Percentiles rank a stretch among this genome's conserved stretches.
Evolutionary conservation across 2,113 vertebrate genomes (phyloP).

Genomic region (Lepisosteus oculatus): DNA sequence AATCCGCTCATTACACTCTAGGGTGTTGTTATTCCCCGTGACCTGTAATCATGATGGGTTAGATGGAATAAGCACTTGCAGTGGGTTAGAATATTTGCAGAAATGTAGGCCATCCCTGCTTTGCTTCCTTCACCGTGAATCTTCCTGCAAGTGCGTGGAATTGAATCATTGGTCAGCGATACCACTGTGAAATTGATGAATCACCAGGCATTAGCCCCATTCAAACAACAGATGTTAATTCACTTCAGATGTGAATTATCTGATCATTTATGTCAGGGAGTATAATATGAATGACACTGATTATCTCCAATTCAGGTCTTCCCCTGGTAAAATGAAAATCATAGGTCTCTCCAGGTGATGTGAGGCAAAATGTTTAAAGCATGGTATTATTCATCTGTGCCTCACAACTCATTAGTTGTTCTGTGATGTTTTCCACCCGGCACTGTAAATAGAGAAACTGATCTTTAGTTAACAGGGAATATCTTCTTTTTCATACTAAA

Average conservation of each 20-base stretch:
- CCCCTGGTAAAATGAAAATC: constrained; percentile 43
- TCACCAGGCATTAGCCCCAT: constrained; percentile 65
- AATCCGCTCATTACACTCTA: too few species aligned
- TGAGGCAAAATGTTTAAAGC: constrained; percentile 33
- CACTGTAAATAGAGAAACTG: constrained; percentile 33
- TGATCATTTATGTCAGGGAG: constrained; percentile 67
- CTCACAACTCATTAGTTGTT: constrained; percentile 49
- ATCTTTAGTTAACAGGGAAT: too few species aligned
- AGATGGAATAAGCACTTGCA: too few species aligned
- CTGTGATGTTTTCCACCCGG: constrained; percentile 41
- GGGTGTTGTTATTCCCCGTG: too few species aligned
- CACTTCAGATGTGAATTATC: constrained; percentile 67
- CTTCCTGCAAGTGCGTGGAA: constrained; percentile 11
- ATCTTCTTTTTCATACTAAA: too few species aligned
- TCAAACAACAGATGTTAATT: constrained; percentile 76
- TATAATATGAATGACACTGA: constrained; percentile 68
- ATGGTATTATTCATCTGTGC: constrained; percentile 39
- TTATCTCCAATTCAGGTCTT: constrained; percentile 58
- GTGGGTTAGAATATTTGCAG: too few species aligned
- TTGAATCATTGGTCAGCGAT: constrained; percentile 55
- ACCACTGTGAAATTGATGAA: constrained; percentile 67
- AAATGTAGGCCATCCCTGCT: too few species aligned
- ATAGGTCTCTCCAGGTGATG: constrained; percentile 49
- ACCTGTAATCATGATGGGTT: too few species aligned
- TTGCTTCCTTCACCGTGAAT: neutral